These are phyloP conservation scores for Hippoglossus stenolepis DNA, from an alignment of 2,113 vertebrate species.

Conservation along the genomic window DNA sequence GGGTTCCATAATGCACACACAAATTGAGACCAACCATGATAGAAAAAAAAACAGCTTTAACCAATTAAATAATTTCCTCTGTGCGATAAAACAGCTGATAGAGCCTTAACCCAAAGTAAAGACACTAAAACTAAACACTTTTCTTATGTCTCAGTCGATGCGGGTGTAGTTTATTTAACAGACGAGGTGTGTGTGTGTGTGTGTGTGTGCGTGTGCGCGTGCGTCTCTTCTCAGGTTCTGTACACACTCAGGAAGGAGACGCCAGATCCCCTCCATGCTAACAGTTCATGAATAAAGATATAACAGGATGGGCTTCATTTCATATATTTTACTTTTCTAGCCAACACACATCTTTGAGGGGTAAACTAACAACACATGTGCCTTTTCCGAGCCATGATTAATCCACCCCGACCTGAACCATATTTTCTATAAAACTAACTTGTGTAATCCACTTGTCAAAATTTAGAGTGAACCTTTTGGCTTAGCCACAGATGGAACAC, in stretches of 20 bases:
- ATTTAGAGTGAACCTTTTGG: constrained; percentile 38
- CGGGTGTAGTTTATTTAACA: constrained; percentile 5
- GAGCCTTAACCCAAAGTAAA: constrained; percentile 13
- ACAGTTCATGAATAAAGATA: constrained; percentile 32
- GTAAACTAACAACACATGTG: constrained; percentile 58
- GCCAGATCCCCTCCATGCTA: constrained; percentile 6
- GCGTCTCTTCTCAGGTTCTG: background rate
- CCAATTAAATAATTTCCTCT: constrained; percentile 40
- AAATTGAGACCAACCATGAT: constrained; percentile 11
- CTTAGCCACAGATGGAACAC: constrained; percentile 48
- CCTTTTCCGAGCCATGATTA: constrained; percentile 12
- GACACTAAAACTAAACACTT: background rate
- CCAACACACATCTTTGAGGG: constrained; percentile 33
- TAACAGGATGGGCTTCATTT: constrained; percentile 25
- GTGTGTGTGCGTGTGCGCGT: background rate
- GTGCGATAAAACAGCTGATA: constrained; percentile 34
- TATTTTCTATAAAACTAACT: constrained; percentile 37
- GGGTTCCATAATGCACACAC: constrained; percentile 1
- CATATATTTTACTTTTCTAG: constrained; percentile 11
- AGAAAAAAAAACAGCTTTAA: constrained; percentile 34
- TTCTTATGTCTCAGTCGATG: constrained; percentile 2
- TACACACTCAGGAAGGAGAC: background rate
- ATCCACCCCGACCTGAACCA: constrained; percentile 21
- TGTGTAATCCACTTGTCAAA: constrained; percentile 25
- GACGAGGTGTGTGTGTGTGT: background rate